These are phyloP conservation scores for Eugnorisma glareosa DNA, from an alignment of 2,888 invertebrate species.

Conservation along the genomic window DNA sequence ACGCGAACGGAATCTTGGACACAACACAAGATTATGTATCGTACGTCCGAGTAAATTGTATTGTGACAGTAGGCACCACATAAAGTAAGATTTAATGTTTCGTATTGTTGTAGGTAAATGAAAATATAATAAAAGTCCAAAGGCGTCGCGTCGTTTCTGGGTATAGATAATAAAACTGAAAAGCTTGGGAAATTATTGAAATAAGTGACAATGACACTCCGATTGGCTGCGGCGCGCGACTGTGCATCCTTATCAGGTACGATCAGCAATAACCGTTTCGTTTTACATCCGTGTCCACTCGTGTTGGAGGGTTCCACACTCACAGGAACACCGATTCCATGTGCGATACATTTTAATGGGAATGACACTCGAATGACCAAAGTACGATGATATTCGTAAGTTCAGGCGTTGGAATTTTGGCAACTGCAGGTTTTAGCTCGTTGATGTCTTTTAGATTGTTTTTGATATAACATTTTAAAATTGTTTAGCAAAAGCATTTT, in stretches of 20 bases:
- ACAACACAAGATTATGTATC: slow-evolving; percentile 48
- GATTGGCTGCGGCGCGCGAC: slow-evolving; percentile 30
- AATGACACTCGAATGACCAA: slow-evolving; percentile 38
- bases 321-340: slow-evolving; percentile 72
- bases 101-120: slow-evolving; percentile 29
- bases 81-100: slow-evolving; percentile 50
- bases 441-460: slow-evolving; percentile 21
- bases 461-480: not conserved
- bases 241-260: slow-evolving; percentile 64
- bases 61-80: slow-evolving; percentile 65
- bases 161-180: slow-evolving; percentile 5
- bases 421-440: not conserved
- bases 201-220: slow-evolving; percentile 49
- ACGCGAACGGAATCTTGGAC: slow-evolving; percentile 65
- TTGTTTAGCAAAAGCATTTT: too few relatives aligned
- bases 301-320: slow-evolving; percentile 58
- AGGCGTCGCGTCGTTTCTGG: not conserved
- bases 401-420: slow-evolving; percentile 19
- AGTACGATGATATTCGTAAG: slow-evolving; percentile 8
- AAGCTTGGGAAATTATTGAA: slow-evolving; percentile 34
- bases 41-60: slow-evolving; percentile 55
- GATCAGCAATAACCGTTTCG: slow-evolving; percentile 72
- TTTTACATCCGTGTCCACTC: slow-evolving; percentile 65
- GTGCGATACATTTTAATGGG: slow-evolving; percentile 74
- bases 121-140: slow-evolving; percentile 19